Base-by-base conservation (phyloP, 2,113 vertebrate species). In the Myotis lucifugus region DNA sequence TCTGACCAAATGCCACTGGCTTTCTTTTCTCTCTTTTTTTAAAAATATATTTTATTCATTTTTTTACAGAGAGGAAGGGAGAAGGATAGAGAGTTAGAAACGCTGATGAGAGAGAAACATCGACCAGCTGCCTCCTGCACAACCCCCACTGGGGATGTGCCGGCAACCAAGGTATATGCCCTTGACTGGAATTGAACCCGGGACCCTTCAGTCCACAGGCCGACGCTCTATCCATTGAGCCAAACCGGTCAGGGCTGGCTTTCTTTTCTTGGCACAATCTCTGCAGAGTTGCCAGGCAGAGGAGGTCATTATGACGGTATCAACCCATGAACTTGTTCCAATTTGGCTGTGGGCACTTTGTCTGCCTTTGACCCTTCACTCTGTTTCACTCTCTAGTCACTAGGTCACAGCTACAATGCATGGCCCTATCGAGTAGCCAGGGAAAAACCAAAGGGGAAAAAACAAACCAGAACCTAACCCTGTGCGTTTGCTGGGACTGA, bases 401-500 rank as follows among this genome's bases (percentile, higher is more conserved):
- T 18, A 74, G 8, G 34, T 56, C 11, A 72, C 23, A 72, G 29
- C 48, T 61, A 13, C 4, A 50, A 25, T 2, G 25, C 52, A 15
- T 3, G 3, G 84, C 67, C 79, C 56, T 19, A 27, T 27, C 34
- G 37, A 61, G 52, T 14, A 29, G n/a, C 19, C 25, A 77, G 73
- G n/a, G 37, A 69, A 74, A 48, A 69, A 52, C 21, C 70, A 85
- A 96, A 67, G 74, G 42, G 70, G 73, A 18, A n/a, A 88, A 90
- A 13, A 12, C 1, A 23, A 40, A 50, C 67, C 14, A 17, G 48
- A 50, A 12, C 15, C 23, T 52, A 85, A n/a, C 4, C 8, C 52
- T 67, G 8, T 18, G 46, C 56, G 32, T 21, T 34, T 34, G n/a
- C 32, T 19, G 11, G n/a, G 37, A 40, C 18, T 48, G 19, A 19